Evolutionary conservation across 2,797 vertebrate species (phyloP), one percentile per base, ranked within the genome.

Genomic region (Neopelma chrysocephalum): DNA sequence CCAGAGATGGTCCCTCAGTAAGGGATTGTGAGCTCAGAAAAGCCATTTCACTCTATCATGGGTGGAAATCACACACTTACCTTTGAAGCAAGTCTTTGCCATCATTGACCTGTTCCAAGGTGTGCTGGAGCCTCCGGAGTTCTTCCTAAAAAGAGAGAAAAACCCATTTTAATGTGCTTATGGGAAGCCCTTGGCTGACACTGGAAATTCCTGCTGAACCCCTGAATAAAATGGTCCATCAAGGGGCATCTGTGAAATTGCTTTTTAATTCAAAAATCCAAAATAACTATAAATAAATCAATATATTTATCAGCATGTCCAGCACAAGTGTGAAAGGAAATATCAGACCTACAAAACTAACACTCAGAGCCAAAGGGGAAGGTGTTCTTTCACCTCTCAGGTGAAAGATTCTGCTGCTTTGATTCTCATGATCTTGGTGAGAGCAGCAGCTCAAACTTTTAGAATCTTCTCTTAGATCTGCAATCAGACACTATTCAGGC

Each of bases 41-140:
- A 56, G 3, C 19, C 42, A 18, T 45, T 60, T 70, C 29, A 20
- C 17, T 34, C 64, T 17, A 12, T 5, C 16, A 11, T 0, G 1
- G 7, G 4, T 8, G 8, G 60, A 73, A 91, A 43, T 66, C 9
- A 2, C 61, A 56, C 29, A 96, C 97, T 97, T 97, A 99, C 99
- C 98, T 99, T 97, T 98, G 98, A 93, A 98, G 97, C 18, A 97
- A 97, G 95, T 98, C 98, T 93, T 97, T 98, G 94, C 98, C 98
- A 96, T 98, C 98, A 50, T 96, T 96, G 94, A 98, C 97, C 93
- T 98, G 98, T 96, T 98, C 98, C 97, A 98, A 97, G 83, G 95
- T 97, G 94, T 97, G 98, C 97, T 99, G 98, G 73, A 99, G 97
- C 96, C 98, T 98, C 97, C 98, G 98, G 94, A 98, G 97, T 87